phyloP scores from a whole-genome alignment of 1,140 invertebrate species.

The Drosophila tropicalis region DNA sequence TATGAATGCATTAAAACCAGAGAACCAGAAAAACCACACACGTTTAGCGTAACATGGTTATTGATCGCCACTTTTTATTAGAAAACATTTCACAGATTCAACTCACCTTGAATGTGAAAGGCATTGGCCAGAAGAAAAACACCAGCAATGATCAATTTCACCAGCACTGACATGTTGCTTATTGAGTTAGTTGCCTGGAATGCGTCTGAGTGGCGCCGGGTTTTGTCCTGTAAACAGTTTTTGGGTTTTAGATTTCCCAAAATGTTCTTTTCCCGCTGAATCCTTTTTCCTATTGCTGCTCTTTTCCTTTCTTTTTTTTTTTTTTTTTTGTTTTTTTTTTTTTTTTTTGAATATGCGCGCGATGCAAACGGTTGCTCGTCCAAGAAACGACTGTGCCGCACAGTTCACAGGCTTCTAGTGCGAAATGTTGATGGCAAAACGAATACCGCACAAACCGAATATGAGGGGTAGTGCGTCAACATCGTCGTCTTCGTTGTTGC shows the following conservation, averaged over 20 bases:
- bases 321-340: no score
- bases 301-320: background rate
- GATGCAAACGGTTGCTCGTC: constrained; percentile 73
- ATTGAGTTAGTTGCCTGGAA: constrained; percentile 38
- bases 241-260: background rate
- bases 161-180: constrained; percentile 47
- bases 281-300: constrained; percentile 9
- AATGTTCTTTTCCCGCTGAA: constrained; percentile 2
- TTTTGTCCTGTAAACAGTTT: constrained; percentile 14
- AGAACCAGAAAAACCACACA: background rate
- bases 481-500: constrained; percentile 28
- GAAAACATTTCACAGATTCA: background rate
- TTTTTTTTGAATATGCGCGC: constrained; percentile 58
- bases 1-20: constrained; percentile 37
- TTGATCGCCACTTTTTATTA: constrained; percentile 31
- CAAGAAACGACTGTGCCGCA: constrained; percentile 65
- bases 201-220: constrained; percentile 65
- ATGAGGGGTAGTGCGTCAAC: constrained; percentile 22
- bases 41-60: background rate
- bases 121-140: constrained; percentile 62
- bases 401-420: constrained; percentile 56
- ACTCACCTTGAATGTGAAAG: constrained; percentile 70
- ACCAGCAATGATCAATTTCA: constrained; percentile 62
- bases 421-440: constrained; percentile 40
- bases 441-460: constrained; percentile 8